Evolutionary conservation across 2,888 invertebrate species (phyloP).

Genomic region (Leptinotarsa tumamoca): DNA sequence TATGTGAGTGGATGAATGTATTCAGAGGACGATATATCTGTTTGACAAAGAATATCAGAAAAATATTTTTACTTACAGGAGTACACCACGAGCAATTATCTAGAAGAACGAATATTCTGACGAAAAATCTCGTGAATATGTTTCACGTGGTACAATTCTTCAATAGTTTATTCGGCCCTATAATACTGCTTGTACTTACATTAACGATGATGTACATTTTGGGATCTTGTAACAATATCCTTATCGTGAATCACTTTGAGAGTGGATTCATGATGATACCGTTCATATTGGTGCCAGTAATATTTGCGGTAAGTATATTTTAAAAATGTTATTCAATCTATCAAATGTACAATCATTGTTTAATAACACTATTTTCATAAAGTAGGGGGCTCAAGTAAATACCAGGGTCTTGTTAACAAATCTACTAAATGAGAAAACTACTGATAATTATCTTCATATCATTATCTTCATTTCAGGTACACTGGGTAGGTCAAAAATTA

Average conservation of each 20-base stretch:
- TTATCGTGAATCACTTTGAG: background rate
- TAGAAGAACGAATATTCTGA: background rate
- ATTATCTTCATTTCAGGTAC: too few species aligned
- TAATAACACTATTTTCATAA: too few species aligned
- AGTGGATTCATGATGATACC: background rate
- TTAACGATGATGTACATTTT: background rate
- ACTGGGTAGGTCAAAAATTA: too few species aligned
- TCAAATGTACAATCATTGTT: too few species aligned
- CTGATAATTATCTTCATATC: too few species aligned
- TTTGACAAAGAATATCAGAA: background rate
- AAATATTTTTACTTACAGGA: background rate
- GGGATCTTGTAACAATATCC: background rate
- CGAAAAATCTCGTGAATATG: background rate
- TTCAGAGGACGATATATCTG: background rate
- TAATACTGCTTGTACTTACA: background rate
- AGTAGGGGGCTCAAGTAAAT: too few species aligned
- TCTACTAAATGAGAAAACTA: too few species aligned
- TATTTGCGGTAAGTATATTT: background rate
- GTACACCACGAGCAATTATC: background rate
- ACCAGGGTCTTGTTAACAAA: too few species aligned
- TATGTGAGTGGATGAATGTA: background rate
- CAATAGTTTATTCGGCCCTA: background rate
- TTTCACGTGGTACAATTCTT: background rate
- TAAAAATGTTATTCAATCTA: too few species aligned
- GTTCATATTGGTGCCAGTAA: background rate